A percentile compares a stretch with the other conserved stretches of the same genome.
Evolutionary conservation across 1,140 invertebrate species (phyloP).

Genomic region (Calycopis cecrops): DNA sequence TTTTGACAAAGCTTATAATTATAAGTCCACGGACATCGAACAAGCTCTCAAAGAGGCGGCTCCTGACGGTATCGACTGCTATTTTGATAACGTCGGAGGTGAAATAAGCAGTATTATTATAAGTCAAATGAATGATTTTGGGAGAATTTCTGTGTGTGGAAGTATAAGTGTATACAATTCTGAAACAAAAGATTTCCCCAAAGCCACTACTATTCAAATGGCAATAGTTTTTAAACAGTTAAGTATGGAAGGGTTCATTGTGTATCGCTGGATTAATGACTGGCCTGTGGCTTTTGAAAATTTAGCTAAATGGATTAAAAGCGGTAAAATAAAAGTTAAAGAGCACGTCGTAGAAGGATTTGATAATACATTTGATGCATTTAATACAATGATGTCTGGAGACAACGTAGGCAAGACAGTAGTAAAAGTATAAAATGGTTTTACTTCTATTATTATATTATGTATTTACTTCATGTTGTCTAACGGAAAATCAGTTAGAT

Average conservation of each 20-base stretch:
- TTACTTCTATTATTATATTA: no score
- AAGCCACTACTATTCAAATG: constrained; percentile 13
- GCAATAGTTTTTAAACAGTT: constrained; percentile 12
- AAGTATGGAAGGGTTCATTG: constrained; percentile 13
- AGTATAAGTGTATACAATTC: constrained; percentile 15
- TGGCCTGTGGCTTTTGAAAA: constrained; percentile 61
- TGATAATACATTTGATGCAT: constrained; percentile 75
- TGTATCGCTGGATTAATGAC: constrained; percentile 7
- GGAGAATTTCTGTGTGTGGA: background rate
- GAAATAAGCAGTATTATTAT: constrained; percentile 3
- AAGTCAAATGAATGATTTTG: constrained; percentile 12
- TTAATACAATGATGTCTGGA: constrained; percentile 74
- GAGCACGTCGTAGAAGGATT: constrained; percentile 71
- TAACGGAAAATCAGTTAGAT: no score
- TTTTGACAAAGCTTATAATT: constrained; percentile 5
- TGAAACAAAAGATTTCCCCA: constrained; percentile 8
- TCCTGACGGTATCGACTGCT: background rate
- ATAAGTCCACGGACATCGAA: background rate
- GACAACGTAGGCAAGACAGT: constrained; percentile 76
- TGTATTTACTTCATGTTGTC: no score
- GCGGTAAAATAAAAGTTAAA: constrained; percentile 68
- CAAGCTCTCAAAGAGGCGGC: constrained; percentile 4
- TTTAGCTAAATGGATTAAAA: constrained; percentile 64
- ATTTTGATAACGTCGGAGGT: background rate
- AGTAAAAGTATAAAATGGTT: constrained; percentile 63